These are phyloP conservation scores for Drosophila borborema DNA, from an alignment of 2,888 invertebrate genomes.

Conservation along the genomic window DNA sequence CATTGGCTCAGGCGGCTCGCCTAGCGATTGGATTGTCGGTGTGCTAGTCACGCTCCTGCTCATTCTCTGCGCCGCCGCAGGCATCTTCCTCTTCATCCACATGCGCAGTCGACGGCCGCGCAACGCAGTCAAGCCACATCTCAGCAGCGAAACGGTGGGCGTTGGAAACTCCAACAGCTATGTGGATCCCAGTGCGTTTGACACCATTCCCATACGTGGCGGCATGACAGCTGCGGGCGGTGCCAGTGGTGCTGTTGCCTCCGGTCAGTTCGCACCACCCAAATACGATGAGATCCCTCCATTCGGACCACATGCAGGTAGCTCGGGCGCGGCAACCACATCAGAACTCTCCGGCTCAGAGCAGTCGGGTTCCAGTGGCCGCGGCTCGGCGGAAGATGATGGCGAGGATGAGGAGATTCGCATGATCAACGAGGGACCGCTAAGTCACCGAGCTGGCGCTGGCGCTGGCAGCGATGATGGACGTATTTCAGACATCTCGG, in stretches of 20 bases:
- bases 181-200: slow-evolving; percentile 95
- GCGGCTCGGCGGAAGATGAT: slow-evolving; percentile 98
- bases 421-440: slow-evolving; percentile 97
- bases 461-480: slow-evolving; percentile 87
- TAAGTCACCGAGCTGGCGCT: slow-evolving; percentile 87
- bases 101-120: slow-evolving; percentile 91
- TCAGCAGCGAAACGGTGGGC: slow-evolving; percentile 88
- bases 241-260: slow-evolving; percentile 83
- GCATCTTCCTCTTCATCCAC: slow-evolving; percentile 93
- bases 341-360: slow-evolving; percentile 97
- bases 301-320: slow-evolving; percentile 91
- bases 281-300: slow-evolving; percentile 96
- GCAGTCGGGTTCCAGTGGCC: slow-evolving; percentile 97
- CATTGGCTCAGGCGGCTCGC: slow-evolving; percentile 84
- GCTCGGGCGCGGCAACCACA: slow-evolving; percentile 92
- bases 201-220: slow-evolving; percentile 94
- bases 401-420: slow-evolving; percentile 98
- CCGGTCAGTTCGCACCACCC: slow-evolving; percentile 92
- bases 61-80: slow-evolving; percentile 92
- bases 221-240: slow-evolving; percentile 81
- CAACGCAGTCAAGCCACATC: slow-evolving; percentile 91
- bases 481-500: slow-evolving; percentile 94
- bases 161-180: slow-evolving; percentile 92
- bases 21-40: slow-evolving; percentile 96
- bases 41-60: slow-evolving; percentile 93